These are phyloP conservation scores for Triplophysa dalaica DNA, from an alignment of 2,113 vertebrate genomes.

Conservation along the genomic window DNA sequence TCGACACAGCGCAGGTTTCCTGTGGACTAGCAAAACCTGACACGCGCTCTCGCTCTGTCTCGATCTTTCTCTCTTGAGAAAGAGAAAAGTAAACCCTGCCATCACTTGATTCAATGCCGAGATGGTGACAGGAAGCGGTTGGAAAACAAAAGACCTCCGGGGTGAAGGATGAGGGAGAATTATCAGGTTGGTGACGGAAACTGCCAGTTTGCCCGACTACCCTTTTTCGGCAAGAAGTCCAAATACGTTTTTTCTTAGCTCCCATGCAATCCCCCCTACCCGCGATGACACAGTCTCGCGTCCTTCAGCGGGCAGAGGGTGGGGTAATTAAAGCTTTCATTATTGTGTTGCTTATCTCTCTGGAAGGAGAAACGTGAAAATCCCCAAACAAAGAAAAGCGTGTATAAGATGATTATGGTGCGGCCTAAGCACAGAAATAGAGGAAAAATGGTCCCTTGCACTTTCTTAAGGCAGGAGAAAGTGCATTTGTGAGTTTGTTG, in stretches of 20 bases:
- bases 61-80: constrained; percentile 82
- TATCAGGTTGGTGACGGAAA: constrained; percentile 95
- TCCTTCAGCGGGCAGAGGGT: constrained; percentile 85
- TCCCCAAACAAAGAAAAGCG: constrained; percentile 61
- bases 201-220: constrained; percentile 95
- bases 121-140: constrained; percentile 99
- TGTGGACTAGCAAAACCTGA: constrained; percentile 71
- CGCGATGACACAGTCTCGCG: constrained; percentile 88
- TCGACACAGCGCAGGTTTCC: constrained; percentile 91
- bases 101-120: constrained; percentile 99
- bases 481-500: constrained; percentile 36
- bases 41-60: constrained; percentile 60
- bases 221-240: constrained; percentile 42
- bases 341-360: constrained; percentile 86
- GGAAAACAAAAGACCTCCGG: constrained; percentile 91
- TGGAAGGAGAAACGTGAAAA: constrained; percentile 83
- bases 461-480: constrained; percentile 42
- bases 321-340: constrained; percentile 94
- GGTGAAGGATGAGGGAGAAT: constrained; percentile 80
- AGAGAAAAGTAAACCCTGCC: constrained; percentile 92
- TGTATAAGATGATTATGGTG: constrained; percentile 57
- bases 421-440: constrained; percentile 58
- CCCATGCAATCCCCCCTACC: constrained; percentile 11
- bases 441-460: constrained; percentile 48
- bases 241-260: constrained; percentile 33